A percentile compares a stretch with the other conserved stretches of the same genome.
Conservation (phyloP, 1,140 invertebrate genomes). For the honey bee (Apis mellifera) region Amel_HAv3.1 CM009931.2:26207501-26208000, state of each 20-base stretch:
- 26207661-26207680: conserved; percentile 35
- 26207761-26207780: conserved; percentile 67
- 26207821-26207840: conserved; percentile 13
- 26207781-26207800: conserved; percentile 39
- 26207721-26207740: conserved; percentile 64
- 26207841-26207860: background rate
- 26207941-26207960: conserved; percentile 72
- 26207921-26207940: conserved; percentile 58
- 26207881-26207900: background rate
- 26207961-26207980: conserved; percentile 76
- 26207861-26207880: background rate
- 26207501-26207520: background rate
- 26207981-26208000: conserved; percentile 73
- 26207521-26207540: conserved; percentile 53
- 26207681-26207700: background rate
- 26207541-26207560: conserved; percentile 51
- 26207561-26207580: conserved; percentile 54
- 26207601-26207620: conserved; percentile 58
- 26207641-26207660: conserved; percentile 6
- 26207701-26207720: conserved; percentile 66
- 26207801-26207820: background rate
- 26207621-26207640: background rate
- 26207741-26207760: conserved; percentile 78
- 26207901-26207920: conserved; percentile 31
- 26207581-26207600: conserved; percentile 65